These are phyloP conservation scores for Microctonus brassicae DNA, from an alignment of 2,888 invertebrate genomes.

Conservation along the genomic window DNA sequence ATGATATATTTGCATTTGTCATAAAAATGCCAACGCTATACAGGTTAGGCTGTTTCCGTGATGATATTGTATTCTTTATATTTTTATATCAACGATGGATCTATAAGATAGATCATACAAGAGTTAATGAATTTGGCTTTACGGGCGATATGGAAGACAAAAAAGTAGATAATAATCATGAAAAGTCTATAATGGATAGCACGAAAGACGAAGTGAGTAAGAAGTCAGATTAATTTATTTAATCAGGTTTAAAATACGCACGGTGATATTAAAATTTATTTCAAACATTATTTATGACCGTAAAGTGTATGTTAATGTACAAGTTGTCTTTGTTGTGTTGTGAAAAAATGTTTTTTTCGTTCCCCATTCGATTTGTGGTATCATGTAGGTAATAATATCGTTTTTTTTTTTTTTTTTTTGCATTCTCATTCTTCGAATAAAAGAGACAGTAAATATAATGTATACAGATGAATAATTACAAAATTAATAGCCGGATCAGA, in stretches of 20 bases:
- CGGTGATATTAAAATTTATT: slow-evolving; percentile 41
- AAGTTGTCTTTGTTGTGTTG: too few relatives aligned
- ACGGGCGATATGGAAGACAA: slow-evolving; percentile 89
- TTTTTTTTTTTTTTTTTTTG: too few relatives aligned
- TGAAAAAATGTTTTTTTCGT: neutral
- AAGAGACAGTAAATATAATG: neutral
- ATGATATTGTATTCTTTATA: slow-evolving; percentile 98
- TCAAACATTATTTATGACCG: slow-evolving; percentile 41
- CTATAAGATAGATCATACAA: slow-evolving; percentile 94
- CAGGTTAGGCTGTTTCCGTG: slow-evolving; percentile 96
- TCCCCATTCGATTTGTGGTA: neutral
- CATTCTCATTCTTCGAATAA: too few relatives aligned
- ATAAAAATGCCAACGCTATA: slow-evolving; percentile 99
- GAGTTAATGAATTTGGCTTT: slow-evolving; percentile 99
- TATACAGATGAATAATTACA: neutral
- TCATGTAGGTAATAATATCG: neutral
- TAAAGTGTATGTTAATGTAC: slow-evolving; percentile 24
- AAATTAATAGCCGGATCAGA: neutral
- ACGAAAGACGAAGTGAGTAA: slow-evolving; percentile 50
- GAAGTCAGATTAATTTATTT: slow-evolving; percentile 56
- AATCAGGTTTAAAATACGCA: neutral
- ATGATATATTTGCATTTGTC: slow-evolving; percentile 99
- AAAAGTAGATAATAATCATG: slow-evolving; percentile 45
- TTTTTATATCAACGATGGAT: slow-evolving; percentile 99
- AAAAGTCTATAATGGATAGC: slow-evolving; percentile 23